phyloP scores from a whole-genome alignment of 2,113 vertebrate genomes.

The Gobiocypris rarus region DNA sequence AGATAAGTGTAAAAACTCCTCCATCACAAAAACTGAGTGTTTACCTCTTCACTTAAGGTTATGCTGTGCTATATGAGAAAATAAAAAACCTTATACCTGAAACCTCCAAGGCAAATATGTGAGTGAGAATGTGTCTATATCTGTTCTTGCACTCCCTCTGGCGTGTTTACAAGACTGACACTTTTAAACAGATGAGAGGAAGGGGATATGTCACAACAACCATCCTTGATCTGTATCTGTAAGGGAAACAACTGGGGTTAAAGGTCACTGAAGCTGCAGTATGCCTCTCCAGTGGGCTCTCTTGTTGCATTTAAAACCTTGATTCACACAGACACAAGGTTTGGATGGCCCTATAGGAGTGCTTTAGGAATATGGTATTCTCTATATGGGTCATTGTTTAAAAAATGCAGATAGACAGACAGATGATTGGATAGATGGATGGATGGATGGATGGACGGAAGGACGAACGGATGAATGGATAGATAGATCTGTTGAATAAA shows the following conservation, averaged over 20 bases:
- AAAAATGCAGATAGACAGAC: no score
- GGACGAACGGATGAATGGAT: no score
- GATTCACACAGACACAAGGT: not conserved
- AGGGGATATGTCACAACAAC: conserved; percentile 47
- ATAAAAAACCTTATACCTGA: not conserved
- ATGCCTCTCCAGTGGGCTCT: conserved; percentile 6
- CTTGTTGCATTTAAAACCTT: not conserved
- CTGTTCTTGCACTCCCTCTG: conserved; percentile 19
- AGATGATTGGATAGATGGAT: no score
- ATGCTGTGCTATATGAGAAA: conserved; percentile 1
- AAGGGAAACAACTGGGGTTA: conserved; percentile 30
- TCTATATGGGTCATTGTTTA: not conserved
- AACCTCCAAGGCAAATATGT: conserved; percentile 1
- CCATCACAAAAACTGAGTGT: conserved; percentile 11
- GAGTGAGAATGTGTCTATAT: conserved; percentile 31
- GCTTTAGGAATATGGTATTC: not conserved
- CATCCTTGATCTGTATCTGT: not conserved
- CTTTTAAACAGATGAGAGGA: conserved; percentile 23
- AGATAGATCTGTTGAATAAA: no score
- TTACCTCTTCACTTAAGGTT: conserved; percentile 4
- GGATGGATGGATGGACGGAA: no score
- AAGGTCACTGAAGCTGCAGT: conserved; percentile 10
- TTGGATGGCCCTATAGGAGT: not conserved
- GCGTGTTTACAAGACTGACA: conserved; percentile 41
- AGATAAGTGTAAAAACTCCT: not conserved